A percentile compares a stretch with the other conserved stretches of the same genome.
Conservation (phyloP, 2,797 vertebrate genomes). For the Rhinichthys osculus region DNA sequence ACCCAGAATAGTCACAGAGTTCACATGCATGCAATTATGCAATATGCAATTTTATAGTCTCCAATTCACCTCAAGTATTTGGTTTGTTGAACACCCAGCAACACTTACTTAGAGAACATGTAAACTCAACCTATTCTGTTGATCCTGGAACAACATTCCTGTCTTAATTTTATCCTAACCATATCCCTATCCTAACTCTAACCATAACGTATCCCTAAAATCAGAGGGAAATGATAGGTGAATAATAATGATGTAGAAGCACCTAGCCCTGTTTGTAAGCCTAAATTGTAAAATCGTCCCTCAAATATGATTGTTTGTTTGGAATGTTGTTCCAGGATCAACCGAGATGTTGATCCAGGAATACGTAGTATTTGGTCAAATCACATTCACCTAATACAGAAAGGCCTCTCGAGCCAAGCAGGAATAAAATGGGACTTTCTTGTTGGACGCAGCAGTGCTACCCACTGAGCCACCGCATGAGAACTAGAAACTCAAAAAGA, state of each 20-base stretch:
- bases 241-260: not conserved
- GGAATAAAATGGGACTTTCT: not conserved
- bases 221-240: not conserved
- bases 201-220: not conserved
- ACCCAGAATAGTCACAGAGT: no score
- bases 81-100: no score
- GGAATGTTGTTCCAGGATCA: no score
- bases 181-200: not conserved
- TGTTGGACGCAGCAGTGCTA: not conserved
- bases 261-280: not conserved
- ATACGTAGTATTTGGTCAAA: not conserved
- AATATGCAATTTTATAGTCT: not conserved
- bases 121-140: not conserved
- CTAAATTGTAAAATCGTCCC: not conserved
- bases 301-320: not conserved
- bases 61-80: not conserved
- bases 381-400: not conserved
- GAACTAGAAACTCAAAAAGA: not conserved
- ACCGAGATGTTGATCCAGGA: not conserved
- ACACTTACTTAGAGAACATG: not conserved
- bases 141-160: not conserved
- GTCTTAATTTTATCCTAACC: not conserved
- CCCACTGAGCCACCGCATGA: not conserved
- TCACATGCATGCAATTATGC: not conserved
- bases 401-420: not conserved